phyloP scores from a whole-genome alignment of 2,888 invertebrate genomes.

The Caenorhabditis wallacei region DNA sequence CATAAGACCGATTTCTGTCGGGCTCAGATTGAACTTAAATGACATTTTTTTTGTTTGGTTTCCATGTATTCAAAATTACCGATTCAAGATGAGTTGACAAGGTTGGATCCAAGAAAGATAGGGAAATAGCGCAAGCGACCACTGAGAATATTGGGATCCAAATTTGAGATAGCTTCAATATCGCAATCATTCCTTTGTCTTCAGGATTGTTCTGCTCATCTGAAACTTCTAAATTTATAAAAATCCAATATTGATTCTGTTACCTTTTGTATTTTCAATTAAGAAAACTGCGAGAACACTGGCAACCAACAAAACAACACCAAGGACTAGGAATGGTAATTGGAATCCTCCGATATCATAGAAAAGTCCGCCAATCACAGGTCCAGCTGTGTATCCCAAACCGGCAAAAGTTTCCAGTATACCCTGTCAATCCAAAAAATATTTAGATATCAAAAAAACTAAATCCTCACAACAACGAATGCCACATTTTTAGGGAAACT shows the following conservation, averaged over 20 bases:
- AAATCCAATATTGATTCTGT: too few relatives aligned
- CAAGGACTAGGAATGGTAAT: conserved; percentile 81
- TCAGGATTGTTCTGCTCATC: conserved; percentile 59
- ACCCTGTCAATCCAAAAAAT: too few relatives aligned
- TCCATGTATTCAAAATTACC: conserved; percentile 59
- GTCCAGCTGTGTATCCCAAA: conserved; percentile 91
- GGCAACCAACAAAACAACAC: conserved; percentile 76
- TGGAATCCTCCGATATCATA: conserved; percentile 85
- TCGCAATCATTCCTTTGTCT: conserved; percentile 80
- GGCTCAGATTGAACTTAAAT: conserved; percentile 80
- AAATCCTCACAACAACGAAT: conserved; percentile 84
- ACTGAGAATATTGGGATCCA: conserved; percentile 82
- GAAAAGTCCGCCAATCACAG: conserved; percentile 92
- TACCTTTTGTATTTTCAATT: conserved; percentile 77
- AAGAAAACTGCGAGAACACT: conserved; percentile 75
- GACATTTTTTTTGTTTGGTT: background rate
- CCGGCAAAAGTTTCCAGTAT: conserved; percentile 89
- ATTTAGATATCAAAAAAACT: too few relatives aligned
- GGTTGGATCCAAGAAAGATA: conserved; percentile 90
- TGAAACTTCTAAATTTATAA: conserved; percentile 34
- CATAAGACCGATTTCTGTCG: conserved; percentile 82
- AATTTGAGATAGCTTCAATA: conserved; percentile 79
- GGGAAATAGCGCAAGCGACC: conserved; percentile 82
- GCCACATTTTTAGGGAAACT: conserved; percentile 84
- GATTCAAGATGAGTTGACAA: conserved; percentile 90